Evolutionary conservation across 2,888 invertebrate genomes (phyloP).

Genomic region (Pheosia gnoma): DNA sequence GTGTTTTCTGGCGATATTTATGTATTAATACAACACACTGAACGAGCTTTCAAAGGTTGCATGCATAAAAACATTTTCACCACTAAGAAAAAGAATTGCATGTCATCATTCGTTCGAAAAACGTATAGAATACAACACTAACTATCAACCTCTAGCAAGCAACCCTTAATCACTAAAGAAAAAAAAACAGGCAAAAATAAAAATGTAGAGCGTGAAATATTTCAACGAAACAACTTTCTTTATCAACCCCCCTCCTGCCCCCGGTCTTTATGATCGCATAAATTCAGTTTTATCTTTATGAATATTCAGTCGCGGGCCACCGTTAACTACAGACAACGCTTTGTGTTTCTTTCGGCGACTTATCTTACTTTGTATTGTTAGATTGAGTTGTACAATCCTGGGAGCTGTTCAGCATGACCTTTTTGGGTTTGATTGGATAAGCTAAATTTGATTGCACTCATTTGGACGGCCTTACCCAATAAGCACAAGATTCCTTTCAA

Average conservation of each 20-base stretch:
- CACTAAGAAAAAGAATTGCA: neutral
- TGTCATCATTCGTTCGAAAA: neutral
- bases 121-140: neutral
- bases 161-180: neutral
- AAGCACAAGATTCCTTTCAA: no score
- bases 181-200: constrained; percentile 25
- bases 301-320: constrained; percentile 61
- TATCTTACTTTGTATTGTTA: constrained; percentile 2
- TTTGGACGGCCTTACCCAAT: no score
- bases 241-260: constrained; percentile 45
- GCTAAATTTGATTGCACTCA: neutral
- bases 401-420: neutral
- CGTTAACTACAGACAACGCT: constrained; percentile 41
- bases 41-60: neutral
- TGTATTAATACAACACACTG: neutral
- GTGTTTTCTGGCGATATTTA: neutral
- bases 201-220: constrained; percentile 37
- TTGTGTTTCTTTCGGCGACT: constrained; percentile 30
- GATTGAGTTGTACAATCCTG: neutral
- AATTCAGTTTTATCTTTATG: constrained; percentile 76
- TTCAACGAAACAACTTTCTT: constrained; percentile 58
- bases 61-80: neutral
- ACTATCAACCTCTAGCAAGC: neutral
- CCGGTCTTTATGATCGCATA: constrained; percentile 68
- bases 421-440: neutral